Base-by-base conservation (phyloP, 2,797 vertebrate species). In the Sebastes elongatus region DNA sequence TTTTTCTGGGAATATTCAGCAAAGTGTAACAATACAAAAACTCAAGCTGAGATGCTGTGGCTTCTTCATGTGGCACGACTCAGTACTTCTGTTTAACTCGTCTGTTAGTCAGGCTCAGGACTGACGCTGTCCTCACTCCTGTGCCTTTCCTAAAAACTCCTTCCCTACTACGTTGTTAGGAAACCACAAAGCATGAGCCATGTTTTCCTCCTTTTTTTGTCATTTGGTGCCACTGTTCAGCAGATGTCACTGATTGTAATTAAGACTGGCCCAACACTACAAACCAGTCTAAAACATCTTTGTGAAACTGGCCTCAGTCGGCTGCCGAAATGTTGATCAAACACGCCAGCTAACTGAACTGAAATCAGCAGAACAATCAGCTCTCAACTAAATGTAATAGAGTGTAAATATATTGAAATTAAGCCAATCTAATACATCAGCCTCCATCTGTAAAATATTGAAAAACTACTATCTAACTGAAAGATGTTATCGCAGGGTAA, bases 341-440 rank as follows among this genome's bases (percentile, higher is more conserved):
- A 56, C 14, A 9, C 63, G 63, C 80, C 64, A 74, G 66, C 35
- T 46, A 38, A 71, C 28, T 49, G 35, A 72, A 65, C 46, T 70
- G 10, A 75, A 67, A 83, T 76, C 56, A 65, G 25, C 49, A 55
- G 13, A 83, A 76, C 71, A 77, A 76, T 86, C 82, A 82, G 30
- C 16, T 67, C 16, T 72, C 22, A 49, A 25, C 32, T 32, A 55
- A 32, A n/a, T 32, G 7, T 30, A 22, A 42, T 3, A 9, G 8
- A 49, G 10, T 78, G 71, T 82, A 86, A 79, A 89, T 78, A 83
- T 61, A 68, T 73, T 59, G 1, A 71, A 74, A 67, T 8, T 16
- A 35, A 9, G 35, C 56, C 30, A 6, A 78, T 70, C n/a, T 32
- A 57, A 59, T 59, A 52, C 46, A 76, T 70, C 64, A 70, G 38